Percentiles rank a stretch among this genome's conserved stretches.
These are phyloP conservation scores for Strigamia transsilvanica DNA, from an alignment of 2,888 invertebrate genomes.

Conservation along the genomic window DNA sequence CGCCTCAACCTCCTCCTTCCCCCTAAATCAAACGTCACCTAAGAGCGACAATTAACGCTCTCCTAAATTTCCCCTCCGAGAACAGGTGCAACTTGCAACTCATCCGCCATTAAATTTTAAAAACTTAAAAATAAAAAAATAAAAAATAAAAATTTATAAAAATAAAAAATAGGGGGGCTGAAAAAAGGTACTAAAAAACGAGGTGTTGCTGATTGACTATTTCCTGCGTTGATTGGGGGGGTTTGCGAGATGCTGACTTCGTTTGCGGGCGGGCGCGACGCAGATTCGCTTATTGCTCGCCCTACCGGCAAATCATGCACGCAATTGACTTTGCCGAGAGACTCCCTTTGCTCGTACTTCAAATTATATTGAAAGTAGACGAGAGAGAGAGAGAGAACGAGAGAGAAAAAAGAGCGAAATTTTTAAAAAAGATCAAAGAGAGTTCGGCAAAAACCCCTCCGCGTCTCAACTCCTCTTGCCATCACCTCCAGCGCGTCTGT, in stretches of 20 bases:
- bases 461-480: not conserved
- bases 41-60: conserved; percentile 38
- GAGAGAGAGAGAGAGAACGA: not conserved
- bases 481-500: not conserved
- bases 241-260: conserved; percentile 34
- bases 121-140: not conserved
- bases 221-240: conserved; percentile 35
- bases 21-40: conserved; percentile 36
- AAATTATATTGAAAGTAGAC: conserved; percentile 20
- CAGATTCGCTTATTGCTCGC: conserved; percentile 38
- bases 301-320: conserved; percentile 35
- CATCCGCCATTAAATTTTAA: conserved; percentile 4
- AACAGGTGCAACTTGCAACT: conserved; percentile 9
- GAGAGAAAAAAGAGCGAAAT: conserved; percentile 23
- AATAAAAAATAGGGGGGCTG: too few species aligned
- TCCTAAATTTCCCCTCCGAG: conserved; percentile 28
- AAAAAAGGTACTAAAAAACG: too few species aligned
- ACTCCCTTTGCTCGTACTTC: conserved; percentile 34
- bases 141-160: not conserved
- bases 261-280: conserved; percentile 3
- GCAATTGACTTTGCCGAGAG: conserved; percentile 19
- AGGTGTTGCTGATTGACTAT: conserved; percentile 38
- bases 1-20: conserved; percentile 24
- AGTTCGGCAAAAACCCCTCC: not conserved
- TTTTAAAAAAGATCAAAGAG: conserved; percentile 38